phyloP scores from a whole-genome alignment of 2,888 invertebrate species.

The Cosmopolites sordidus region DNA sequence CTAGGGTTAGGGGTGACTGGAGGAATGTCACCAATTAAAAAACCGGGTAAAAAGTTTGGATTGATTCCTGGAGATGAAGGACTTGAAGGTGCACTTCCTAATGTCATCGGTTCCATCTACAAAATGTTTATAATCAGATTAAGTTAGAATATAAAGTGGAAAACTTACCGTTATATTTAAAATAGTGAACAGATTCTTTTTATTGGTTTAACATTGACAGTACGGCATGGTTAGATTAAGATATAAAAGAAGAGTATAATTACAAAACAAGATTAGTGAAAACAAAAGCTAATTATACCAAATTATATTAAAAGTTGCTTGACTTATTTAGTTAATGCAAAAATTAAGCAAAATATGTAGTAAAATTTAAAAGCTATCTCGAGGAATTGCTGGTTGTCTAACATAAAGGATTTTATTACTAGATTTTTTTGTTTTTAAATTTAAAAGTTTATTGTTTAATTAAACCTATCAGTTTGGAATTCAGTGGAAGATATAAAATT shows the following conservation, averaged over 20 bases:
- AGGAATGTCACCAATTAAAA: conserved; percentile 63
- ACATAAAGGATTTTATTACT: background rate
- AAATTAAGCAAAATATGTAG: too few relatives aligned
- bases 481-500: too few relatives aligned
- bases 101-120: conserved; percentile 78
- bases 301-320: background rate
- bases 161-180: conserved; percentile 5
- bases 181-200: background rate
- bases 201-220: background rate
- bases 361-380: background rate
- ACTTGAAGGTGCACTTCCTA: conserved; percentile 74
- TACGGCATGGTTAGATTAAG: background rate
- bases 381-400: background rate
- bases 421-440: too few relatives aligned
- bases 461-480: too few relatives aligned
- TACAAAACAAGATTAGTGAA: too few relatives aligned
- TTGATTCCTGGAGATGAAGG: conserved; percentile 60
- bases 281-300: too few relatives aligned
- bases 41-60: conserved; percentile 71
- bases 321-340: too few relatives aligned
- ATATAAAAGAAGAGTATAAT: background rate
- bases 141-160: conserved; percentile 2
- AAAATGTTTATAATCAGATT: conserved; percentile 23
- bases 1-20: conserved; percentile 48
- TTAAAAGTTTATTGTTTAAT: too few relatives aligned